A percentile compares a stretch with the other conserved stretches of the same genome.
Evolutionary conservation across 2,797 vertebrate genomes (phyloP).

Genomic region (Hippocampus kuda): DNA sequence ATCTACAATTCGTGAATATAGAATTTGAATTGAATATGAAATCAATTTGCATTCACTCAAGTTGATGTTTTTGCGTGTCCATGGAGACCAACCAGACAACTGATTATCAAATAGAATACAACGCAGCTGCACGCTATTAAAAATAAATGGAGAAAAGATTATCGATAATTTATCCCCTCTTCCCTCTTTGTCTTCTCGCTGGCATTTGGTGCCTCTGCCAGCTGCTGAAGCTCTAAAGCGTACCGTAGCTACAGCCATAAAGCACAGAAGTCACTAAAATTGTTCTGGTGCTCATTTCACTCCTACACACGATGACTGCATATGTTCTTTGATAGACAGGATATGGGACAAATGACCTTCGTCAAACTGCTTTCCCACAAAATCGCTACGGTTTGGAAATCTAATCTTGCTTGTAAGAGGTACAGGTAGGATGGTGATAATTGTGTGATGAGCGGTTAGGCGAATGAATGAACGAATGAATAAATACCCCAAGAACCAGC

Average conservation of each 20-base stretch:
- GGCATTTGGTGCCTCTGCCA: slow-evolving; percentile 45
- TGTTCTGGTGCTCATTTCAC: slow-evolving; percentile 34
- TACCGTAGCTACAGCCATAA: slow-evolving; percentile 42
- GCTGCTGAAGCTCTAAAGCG: slow-evolving; percentile 57
- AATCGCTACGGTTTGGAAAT: not conserved
- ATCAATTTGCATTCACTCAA: not conserved
- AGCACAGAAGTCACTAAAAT: slow-evolving; percentile 42
- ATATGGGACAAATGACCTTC: slow-evolving; percentile 18
- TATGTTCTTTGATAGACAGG: slow-evolving; percentile 23
- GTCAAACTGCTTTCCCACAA: not conserved
- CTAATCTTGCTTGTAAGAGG: not conserved
- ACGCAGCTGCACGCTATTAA: slow-evolving; percentile 67
- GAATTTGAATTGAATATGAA: not conserved
- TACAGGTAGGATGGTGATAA: not conserved
- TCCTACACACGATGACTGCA: slow-evolving; percentile 20
- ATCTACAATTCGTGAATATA: not conserved
- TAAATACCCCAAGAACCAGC: not conserved
- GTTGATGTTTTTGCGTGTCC: slow-evolving; percentile 5
- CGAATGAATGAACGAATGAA: not conserved
- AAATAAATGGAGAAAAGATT: slow-evolving; percentile 63
- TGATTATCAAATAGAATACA: slow-evolving; percentile 64
- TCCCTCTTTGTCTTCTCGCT: slow-evolving; percentile 49
- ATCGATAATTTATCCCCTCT: slow-evolving; percentile 48
- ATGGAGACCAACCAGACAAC: slow-evolving; percentile 58
- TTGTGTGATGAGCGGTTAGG: too few relatives aligned